Evolutionary conservation across 2,113 vertebrate genomes (phyloP).

Genomic region (Lanius collurio): DNA sequence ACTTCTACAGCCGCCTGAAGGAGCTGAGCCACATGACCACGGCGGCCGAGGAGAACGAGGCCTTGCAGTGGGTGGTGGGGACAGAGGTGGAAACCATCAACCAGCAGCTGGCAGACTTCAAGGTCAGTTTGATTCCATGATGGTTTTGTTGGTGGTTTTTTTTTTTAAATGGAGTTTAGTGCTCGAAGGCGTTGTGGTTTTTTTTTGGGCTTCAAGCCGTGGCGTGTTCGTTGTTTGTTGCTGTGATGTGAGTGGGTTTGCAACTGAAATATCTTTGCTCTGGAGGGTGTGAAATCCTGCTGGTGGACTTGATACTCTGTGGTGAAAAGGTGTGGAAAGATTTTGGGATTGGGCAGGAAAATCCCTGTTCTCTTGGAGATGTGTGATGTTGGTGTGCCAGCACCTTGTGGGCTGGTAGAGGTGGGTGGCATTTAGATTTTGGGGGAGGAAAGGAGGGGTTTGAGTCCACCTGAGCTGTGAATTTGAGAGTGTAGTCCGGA

Average conservation of each 20-base stretch:
- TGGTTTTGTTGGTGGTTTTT: not conserved
- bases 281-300: not conserved
- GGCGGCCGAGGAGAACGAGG: conserved; percentile 83
- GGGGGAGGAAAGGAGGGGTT: not conserved
- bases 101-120: conserved; percentile 92
- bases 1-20: conserved; percentile 85
- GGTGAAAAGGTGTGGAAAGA: not conserved
- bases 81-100: conserved; percentile 94
- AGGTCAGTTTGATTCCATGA: conserved; percentile 72
- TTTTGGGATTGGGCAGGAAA: not conserved
- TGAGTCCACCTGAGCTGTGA: not conserved
- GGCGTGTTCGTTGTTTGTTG: fast-evolving
- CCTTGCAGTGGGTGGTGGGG: conserved; percentile 86
- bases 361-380: not conserved
- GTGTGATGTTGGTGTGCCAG: not conserved
- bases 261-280: not conserved
- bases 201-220: not conserved
- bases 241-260: not conserved
- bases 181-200: not conserved
- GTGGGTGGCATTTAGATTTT: not conserved
- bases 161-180: not conserved
- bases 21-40: conserved; percentile 84
- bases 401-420: not conserved
- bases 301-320: not conserved
- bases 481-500: not conserved